phyloP scores from a whole-genome alignment of 2,113 vertebrate species.

The Antidorcas marsupialis region DNA sequence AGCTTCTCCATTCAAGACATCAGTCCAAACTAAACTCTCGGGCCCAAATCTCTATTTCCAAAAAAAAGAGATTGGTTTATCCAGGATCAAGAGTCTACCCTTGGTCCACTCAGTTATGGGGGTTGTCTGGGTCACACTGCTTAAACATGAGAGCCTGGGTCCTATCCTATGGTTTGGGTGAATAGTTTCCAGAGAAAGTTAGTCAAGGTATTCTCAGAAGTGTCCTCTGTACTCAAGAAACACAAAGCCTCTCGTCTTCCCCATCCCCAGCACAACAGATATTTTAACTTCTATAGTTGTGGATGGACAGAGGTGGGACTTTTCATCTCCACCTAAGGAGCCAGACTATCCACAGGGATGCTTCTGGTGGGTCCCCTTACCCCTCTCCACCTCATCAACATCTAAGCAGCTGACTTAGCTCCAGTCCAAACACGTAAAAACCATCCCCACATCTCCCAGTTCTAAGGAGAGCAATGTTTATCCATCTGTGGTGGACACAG shows the following conservation, averaged over 20 bases:
- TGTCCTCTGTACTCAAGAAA: background rate
- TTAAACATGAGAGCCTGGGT: background rate
- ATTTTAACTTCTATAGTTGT: background rate
- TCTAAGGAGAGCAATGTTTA: background rate
- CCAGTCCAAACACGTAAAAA: background rate
- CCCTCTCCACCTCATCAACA: background rate
- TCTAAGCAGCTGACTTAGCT: background rate
- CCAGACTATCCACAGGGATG: background rate
- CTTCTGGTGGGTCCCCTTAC: background rate
- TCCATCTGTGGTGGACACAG: background rate
- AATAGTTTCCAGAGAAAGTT: background rate
- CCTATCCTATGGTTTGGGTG: background rate
- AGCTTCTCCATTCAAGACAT: background rate
- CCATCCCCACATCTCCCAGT: background rate
- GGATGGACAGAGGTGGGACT: background rate
- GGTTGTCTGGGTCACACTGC: background rate
- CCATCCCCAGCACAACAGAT: background rate
- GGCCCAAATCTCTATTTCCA: background rate
- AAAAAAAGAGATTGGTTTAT: background rate
- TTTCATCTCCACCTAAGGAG: background rate
- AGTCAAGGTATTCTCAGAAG: background rate
- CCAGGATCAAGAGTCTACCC: background rate
- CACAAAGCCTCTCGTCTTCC: background rate
- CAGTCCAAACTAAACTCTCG: background rate
- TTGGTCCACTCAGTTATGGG: background rate